Evolutionary conservation across 2,888 invertebrate genomes (phyloP).

Genomic region (Drosophila sordidapex): DNA sequence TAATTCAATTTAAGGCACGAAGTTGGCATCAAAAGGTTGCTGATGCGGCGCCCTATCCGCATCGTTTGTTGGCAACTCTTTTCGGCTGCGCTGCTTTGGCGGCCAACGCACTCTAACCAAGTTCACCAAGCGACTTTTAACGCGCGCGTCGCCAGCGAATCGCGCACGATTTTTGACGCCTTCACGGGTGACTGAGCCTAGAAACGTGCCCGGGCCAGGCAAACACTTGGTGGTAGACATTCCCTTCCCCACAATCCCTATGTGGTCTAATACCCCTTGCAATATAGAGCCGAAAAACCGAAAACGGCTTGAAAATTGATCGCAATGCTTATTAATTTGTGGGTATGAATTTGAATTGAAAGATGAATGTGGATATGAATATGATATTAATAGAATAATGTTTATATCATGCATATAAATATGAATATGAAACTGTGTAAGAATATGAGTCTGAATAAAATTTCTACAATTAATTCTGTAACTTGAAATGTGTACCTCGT

Average conservation of each 20-base stretch:
- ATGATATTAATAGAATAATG: background rate
- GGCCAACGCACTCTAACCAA: background rate
- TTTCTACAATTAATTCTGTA: background rate
- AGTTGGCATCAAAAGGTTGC: conserved; percentile 67
- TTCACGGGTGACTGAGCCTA: conserved; percentile 53
- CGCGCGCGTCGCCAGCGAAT: conserved; percentile 32
- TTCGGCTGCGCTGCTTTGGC: background rate
- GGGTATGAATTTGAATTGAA: background rate
- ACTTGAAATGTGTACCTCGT: background rate
- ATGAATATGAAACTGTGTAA: background rate
- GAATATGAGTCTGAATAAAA: background rate
- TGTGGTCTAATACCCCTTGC: conserved; percentile 2
- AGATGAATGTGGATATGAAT: background rate
- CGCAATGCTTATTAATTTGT: conserved; percentile 3
- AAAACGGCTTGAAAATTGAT: conserved; percentile 7
- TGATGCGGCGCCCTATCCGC: conserved; percentile 35
- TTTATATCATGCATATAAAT: background rate
- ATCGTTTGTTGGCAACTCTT: conserved; percentile 32
- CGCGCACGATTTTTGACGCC: conserved; percentile 66
- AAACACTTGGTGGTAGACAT: background rate
- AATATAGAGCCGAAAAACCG: conserved; percentile 1
- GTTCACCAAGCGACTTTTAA: conserved; percentile 48
- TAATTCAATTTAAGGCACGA: conserved; percentile 70
- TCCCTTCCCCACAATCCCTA: background rate
- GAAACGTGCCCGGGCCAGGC: conserved; percentile 34